Percentiles rank a stretch among this genome's conserved stretches.
phyloP scores from a whole-genome alignment of 2,113 vertebrate genomes.

The Thalassarche chlororhynchos region DNA sequence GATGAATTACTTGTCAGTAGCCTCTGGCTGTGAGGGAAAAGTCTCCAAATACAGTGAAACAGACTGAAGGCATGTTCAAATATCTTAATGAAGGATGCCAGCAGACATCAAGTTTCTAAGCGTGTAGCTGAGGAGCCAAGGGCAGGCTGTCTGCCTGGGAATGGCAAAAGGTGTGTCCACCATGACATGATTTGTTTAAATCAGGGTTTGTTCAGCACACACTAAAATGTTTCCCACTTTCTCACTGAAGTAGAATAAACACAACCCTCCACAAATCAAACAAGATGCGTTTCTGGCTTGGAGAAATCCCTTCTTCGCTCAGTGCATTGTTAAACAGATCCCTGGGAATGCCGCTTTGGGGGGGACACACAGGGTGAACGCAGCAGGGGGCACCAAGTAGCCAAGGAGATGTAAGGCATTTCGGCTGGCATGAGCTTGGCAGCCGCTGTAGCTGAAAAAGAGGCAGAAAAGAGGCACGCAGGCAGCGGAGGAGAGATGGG shows the following conservation, averaged over 20 bases:
- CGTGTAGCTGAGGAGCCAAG: background rate
- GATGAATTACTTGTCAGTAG: background rate
- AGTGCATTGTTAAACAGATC: background rate
- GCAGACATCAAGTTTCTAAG: background rate
- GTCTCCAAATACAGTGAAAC: background rate
- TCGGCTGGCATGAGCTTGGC: background rate
- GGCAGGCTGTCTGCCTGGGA: background rate
- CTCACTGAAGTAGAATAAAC: background rate
- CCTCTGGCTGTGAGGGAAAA: background rate
- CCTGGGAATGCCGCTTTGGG: background rate
- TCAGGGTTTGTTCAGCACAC: background rate
- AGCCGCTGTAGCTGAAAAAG: background rate
- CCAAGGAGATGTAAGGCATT: background rate
- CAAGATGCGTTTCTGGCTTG: background rate
- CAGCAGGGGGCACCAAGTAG: background rate
- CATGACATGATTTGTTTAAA: background rate
- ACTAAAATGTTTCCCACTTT: background rate
- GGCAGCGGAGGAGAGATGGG: rapidly evolving
- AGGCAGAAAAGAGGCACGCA: background rate
- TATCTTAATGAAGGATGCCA: background rate
- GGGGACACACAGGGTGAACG: background rate
- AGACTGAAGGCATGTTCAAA: background rate
- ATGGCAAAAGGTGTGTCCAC: background rate
- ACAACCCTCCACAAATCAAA: background rate
- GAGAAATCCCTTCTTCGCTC: background rate